These are phyloP conservation scores for Dryadula phaetusa DNA, from an alignment of 2,888 invertebrate species.

Conservation along the genomic window DNA sequence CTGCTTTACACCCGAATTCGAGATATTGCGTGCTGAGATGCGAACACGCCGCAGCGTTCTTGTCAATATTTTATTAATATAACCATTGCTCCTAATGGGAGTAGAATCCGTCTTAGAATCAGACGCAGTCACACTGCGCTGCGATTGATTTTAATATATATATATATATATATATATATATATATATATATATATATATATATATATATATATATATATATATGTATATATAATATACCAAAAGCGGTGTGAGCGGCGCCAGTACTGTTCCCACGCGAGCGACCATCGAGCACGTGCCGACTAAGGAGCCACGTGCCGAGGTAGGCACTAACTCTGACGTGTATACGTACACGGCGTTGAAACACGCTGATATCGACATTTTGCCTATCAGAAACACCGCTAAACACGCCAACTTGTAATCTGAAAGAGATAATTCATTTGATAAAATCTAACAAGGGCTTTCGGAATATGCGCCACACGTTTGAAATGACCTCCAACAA, in stretches of 20 bases:
- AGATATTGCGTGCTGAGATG: too few relatives aligned
- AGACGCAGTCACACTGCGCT: too few relatives aligned
- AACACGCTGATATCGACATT: slow-evolving; percentile 72
- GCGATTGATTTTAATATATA: too few relatives aligned
- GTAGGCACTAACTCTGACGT: slow-evolving; percentile 89
- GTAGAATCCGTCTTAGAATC: too few relatives aligned
- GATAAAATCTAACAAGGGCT: background rate
- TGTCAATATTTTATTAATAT: too few relatives aligned
- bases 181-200: too few relatives aligned
- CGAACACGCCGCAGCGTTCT: too few relatives aligned
- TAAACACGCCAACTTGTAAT: slow-evolving; percentile 67
- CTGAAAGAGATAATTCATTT: slow-evolving; percentile 24
- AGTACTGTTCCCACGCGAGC: slow-evolving; percentile 86
- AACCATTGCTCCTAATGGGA: too few relatives aligned
- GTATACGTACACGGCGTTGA: slow-evolving; percentile 77
- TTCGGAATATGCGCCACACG: background rate
- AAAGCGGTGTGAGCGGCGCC: slow-evolving; percentile 87
- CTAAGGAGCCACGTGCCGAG: slow-evolving; percentile 83
- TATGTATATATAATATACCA: slow-evolving; percentile 67
- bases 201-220: too few relatives aligned
- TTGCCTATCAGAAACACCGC: slow-evolving; percentile 73
- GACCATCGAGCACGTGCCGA: slow-evolving; percentile 86
- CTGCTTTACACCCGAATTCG: too few relatives aligned
- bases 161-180: too few relatives aligned
- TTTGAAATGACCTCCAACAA: background rate